Evolutionary conservation across 2,888 invertebrate genomes (phyloP).

Genomic region (Opisthograptis luteolata): DNA sequence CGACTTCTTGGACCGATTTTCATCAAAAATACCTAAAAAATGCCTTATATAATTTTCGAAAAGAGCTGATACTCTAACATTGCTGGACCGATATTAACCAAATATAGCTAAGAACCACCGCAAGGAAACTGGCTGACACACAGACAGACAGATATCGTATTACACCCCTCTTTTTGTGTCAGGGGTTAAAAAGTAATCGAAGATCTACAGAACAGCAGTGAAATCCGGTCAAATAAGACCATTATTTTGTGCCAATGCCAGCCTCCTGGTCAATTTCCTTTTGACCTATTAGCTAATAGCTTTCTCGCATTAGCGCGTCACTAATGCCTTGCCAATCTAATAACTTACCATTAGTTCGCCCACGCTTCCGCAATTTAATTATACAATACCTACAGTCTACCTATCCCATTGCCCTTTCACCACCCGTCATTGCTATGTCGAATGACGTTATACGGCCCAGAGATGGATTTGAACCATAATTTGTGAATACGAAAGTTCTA

Average conservation of each 20-base stretch:
- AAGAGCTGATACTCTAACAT: no score
- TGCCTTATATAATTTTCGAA: no score
- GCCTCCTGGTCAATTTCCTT: neutral
- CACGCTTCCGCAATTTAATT: constrained; percentile 50
- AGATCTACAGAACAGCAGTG: no score
- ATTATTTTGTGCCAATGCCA: neutral
- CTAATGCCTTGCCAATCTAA: constrained; percentile 50
- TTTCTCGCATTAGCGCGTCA: constrained; percentile 29
- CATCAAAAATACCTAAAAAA: no score
- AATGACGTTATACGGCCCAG: constrained; percentile 79
- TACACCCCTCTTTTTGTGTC: no score
- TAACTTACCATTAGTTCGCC: constrained; percentile 50
- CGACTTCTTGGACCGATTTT: no score
- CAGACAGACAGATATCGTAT: no score
- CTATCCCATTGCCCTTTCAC: constrained; percentile 65
- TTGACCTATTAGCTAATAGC: neutral
- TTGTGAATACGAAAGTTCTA: constrained; percentile 66
- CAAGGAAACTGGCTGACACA: no score
- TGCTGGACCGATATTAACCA: no score
- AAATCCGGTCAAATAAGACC: no score
- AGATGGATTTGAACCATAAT: constrained; percentile 81
- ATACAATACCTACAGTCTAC: constrained; percentile 30
- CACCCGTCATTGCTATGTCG: constrained; percentile 76
- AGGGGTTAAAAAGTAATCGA: no score
- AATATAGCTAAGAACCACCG: no score